Evolutionary conservation across 2,797 vertebrate species (phyloP), one percentile per base, ranked within the genome.

Genomic region (Halcyon smyrnensis): DNA sequence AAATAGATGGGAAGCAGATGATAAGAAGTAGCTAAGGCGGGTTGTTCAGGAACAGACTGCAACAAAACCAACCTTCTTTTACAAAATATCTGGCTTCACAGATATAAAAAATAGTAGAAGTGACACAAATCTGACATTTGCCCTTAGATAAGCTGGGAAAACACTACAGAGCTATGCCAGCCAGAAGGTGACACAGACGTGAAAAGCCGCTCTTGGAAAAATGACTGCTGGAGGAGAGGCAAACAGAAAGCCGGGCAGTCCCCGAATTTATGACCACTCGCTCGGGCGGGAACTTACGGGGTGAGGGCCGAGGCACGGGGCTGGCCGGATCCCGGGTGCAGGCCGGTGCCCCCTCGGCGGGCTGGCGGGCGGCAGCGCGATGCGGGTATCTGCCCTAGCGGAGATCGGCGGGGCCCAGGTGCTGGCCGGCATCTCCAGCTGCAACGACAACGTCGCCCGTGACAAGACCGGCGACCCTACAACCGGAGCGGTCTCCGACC

Each of bases 241-340:
- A 2, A 25, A 8, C 20, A 4, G 39, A 48, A 6, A 48, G 27
- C 36, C 15, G 18, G 25, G 65, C 25, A 12, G 57, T 1, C 73
- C 0, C 43, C 0, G 34, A 2, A 1, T 1, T 1, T 1, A 50
- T 2, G 77, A 25, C 5, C 18, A 8, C 34, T 20, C 8, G 20
- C 75, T 50, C 28, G 25, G 59, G 60, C 30, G 43, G 50, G 51
- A 63, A 78, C 89, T 92, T 30, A 92, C 81, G 15, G 69, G 64
- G 36, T 6, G 53, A 6, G 24, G 79, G 51, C 82, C 2, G 59
- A 37, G 81, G 56, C 51, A 30, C 12, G 81, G 41, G 36, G 57
- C 65, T 5, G 79, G 46, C 46, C 23, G 70, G 19, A 2, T 17
- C 48, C 46, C 30, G 34, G 62, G 39, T 3, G 46, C 59, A 63